Evolutionary conservation across 2,113 vertebrate genomes (phyloP).

Genomic region (Callocephalon fimbriatum): DNA sequence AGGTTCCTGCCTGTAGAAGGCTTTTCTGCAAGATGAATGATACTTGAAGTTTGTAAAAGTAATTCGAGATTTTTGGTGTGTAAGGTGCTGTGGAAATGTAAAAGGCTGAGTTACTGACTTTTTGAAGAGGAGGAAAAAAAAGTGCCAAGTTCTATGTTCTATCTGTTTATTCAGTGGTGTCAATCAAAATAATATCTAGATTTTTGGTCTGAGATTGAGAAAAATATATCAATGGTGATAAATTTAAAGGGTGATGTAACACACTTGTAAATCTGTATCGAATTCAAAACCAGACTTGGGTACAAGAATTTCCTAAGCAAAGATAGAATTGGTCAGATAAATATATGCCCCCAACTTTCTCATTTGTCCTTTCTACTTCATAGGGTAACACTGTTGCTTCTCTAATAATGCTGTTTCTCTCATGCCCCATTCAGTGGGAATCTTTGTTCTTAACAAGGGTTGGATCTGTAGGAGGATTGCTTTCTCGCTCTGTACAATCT

Average conservation of each 20-base stretch:
- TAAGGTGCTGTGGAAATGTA: background rate
- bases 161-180: background rate
- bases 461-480: fast-evolving
- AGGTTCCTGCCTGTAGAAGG: background rate
- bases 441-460: background rate
- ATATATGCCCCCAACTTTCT: fast-evolving
- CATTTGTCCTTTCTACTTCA: background rate
- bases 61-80: background rate
- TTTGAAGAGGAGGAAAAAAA: fast-evolving
- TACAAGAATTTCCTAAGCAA: background rate
- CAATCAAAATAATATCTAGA: background rate
- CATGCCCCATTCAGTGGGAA: background rate
- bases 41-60: background rate
- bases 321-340: background rate
- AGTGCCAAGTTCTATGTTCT: fast-evolving
- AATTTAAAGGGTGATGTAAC: background rate
- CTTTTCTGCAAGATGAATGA: background rate
- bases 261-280: background rate
- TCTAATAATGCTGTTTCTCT: background rate
- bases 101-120: background rate
- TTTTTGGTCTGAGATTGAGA: background rate
- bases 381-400: background rate
- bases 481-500: background rate
- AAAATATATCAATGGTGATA: background rate
- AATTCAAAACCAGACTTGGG: background rate